A percentile compares a stretch with the other conserved stretches of the same genome.
Conservation (phyloP, 2,888 invertebrate species). For the Napeogenes inachia region DNA sequence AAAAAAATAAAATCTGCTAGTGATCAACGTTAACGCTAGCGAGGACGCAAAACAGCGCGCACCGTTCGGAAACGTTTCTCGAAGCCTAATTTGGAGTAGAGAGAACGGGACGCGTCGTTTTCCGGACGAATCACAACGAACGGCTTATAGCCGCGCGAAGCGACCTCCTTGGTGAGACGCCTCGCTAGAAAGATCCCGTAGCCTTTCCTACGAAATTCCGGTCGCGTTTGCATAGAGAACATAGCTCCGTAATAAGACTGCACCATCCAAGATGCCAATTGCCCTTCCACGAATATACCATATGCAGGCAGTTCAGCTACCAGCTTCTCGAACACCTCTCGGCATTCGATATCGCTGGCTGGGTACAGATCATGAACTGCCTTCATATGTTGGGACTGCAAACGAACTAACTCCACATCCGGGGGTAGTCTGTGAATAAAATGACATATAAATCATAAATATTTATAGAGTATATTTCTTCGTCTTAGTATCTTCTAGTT, state of each 20-base stretch:
- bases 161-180: constrained; percentile 80
- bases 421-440: constrained; percentile 70
- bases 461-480: too few species aligned
- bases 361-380: constrained; percentile 91
- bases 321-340: constrained; percentile 88
- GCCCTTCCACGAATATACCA: constrained; percentile 86
- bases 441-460: neutral
- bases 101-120: constrained; percentile 89
- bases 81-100: constrained; percentile 90
- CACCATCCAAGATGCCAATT: constrained; percentile 93
- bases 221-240: constrained; percentile 94
- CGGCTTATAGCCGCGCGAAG: constrained; percentile 86
- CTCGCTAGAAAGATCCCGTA: constrained; percentile 86
- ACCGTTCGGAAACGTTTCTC: constrained; percentile 87
- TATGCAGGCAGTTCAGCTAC: constrained; percentile 87
- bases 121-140: constrained; percentile 91
- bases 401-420: constrained; percentile 86
- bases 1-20: constrained; percentile 78
- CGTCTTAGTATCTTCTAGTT: too few species aligned
- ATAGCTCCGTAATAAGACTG: constrained; percentile 94
- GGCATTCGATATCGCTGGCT: constrained; percentile 91
- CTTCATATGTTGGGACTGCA: constrained; percentile 86
- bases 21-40: constrained; percentile 64
- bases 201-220: constrained; percentile 84
- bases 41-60: constrained; percentile 84